A percentile compares a stretch with the other conserved stretches of the same genome.
These are phyloP conservation scores for Megaceryle maxima DNA, from an alignment of 2,113 vertebrate species.

Conservation along the genomic window DNA sequence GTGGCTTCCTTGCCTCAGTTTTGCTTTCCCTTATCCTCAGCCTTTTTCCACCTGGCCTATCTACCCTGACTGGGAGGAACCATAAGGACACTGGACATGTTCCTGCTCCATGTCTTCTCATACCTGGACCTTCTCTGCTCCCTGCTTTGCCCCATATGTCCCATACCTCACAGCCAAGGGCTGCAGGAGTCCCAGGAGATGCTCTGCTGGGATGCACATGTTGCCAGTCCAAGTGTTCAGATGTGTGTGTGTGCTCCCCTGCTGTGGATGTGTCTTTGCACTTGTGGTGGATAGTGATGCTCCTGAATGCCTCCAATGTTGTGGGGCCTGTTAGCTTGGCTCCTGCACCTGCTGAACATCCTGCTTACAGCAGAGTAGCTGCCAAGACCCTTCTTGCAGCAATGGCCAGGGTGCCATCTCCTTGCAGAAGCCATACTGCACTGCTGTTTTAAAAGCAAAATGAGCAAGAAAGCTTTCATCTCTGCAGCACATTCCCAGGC, in stretches of 20 bases:
- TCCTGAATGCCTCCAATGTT: rapidly evolving
- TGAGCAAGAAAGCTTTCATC: not conserved
- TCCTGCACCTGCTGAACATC: not conserved
- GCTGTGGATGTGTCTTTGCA: not conserved
- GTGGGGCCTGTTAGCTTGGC: not conserved
- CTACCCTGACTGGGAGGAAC: not conserved
- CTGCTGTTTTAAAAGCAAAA: not conserved
- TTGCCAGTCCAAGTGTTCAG: not conserved
- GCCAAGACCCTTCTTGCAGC: not conserved
- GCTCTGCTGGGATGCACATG: not conserved
- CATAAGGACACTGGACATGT: rapidly evolving
- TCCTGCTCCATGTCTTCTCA: not conserved
- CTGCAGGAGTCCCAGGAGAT: not conserved
- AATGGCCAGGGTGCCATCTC: not conserved
- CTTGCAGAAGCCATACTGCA: rapidly evolving
- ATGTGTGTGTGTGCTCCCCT: not conserved
- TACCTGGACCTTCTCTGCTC: not conserved
- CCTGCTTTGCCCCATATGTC: not conserved
- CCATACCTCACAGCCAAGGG: rapidly evolving
- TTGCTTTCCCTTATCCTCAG: not conserved
- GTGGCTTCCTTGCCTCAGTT: not conserved
- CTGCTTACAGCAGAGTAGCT: not conserved
- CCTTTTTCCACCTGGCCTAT: not conserved
- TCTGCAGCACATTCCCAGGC: not conserved
- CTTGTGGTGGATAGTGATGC: not conserved